Conservation (phyloP, 1,140 invertebrate species). For the Papilio polyxenes region DNA sequence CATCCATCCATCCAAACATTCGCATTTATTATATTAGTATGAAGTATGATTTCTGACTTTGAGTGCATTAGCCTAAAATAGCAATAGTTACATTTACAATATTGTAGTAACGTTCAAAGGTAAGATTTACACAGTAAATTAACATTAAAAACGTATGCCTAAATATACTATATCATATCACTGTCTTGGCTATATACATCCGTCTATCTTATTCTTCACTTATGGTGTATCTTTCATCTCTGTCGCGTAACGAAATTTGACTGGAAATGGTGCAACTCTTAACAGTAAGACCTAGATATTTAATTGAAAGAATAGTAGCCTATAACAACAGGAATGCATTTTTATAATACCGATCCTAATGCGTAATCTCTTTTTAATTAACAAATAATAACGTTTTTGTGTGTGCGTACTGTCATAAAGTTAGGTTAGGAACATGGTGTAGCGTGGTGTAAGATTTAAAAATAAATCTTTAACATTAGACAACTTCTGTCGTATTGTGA, state of each 20-base stretch:
- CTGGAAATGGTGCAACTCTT: background rate
- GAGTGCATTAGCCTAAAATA: too few species aligned
- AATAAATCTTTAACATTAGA: background rate
- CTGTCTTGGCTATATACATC: background rate
- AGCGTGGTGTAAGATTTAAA: background rate
- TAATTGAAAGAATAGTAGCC: background rate
- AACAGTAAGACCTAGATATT: background rate
- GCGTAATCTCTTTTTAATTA: too few species aligned
- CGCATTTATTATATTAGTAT: too few species aligned
- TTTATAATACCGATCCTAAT: too few species aligned
- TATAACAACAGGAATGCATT: too few species aligned
- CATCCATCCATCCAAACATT: too few species aligned
- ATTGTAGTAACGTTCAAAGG: background rate
- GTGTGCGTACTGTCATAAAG: too few species aligned
- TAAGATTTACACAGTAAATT: background rate
- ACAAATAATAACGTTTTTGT: too few species aligned
- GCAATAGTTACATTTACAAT: background rate
- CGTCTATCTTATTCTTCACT: background rate
- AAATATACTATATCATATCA: background rate
- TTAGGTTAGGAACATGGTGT: background rate
- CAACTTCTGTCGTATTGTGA: background rate
- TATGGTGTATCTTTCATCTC: background rate
- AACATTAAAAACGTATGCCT: background rate
- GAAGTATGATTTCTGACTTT: too few species aligned
- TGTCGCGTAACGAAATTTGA: constrained; percentile 3